Evolutionary conservation across 35 echinoderm and acorn worm genomes (phyloP), one percentile per base, ranked within the genome.

Genomic region (Diadema setosum): DNA sequence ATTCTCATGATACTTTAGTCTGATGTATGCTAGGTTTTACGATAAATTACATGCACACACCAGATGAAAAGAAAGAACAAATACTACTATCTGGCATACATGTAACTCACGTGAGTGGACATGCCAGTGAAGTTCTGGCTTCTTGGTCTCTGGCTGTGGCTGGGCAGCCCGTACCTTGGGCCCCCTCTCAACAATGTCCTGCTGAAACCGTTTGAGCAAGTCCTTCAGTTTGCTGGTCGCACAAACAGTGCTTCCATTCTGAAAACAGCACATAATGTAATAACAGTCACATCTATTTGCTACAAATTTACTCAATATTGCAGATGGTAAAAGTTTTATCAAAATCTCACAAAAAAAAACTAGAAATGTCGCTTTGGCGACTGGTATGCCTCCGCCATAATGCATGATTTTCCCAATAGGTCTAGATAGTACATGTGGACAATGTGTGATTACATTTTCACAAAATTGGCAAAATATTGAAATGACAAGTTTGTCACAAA

Each of bases 181-280:
- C 7, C 90, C 93, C 46, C 90, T 81, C 25, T 99, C 86, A 0
- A 99, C 84, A 49, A 99, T 80, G 11, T 99, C 89, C 45, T 57
- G 46, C 86, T 91, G 65, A 41, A 99, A 92, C 73, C 70, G 94
- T 1, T 82, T 73, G 40, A 94, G 46, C 0, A 94, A 59, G 36
- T 89, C 86, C 73, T 89, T 80, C n/a, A 99, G 75, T 50, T 70
- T 95, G 23, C 86, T 45, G 32, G 92, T 99, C 17, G 80, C 96
- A 73, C 89, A 89, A 25, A 95, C 58, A n/a, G 96, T 89, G 50
- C 93, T 95, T 39, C 73, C 81, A 42, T 86, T 82, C 96, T 99
- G 30, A n/a, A n/a, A n/a, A n/a, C n/a, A n/a, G n/a, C n/a, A n/a
- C n/a, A n/a, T n/a, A n/a, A n/a, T n/a, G n/a, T n/a, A n/a, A n/a